Conservation (phyloP, 1,140 invertebrate genomes). For the Chironomus tepperi region DNA sequence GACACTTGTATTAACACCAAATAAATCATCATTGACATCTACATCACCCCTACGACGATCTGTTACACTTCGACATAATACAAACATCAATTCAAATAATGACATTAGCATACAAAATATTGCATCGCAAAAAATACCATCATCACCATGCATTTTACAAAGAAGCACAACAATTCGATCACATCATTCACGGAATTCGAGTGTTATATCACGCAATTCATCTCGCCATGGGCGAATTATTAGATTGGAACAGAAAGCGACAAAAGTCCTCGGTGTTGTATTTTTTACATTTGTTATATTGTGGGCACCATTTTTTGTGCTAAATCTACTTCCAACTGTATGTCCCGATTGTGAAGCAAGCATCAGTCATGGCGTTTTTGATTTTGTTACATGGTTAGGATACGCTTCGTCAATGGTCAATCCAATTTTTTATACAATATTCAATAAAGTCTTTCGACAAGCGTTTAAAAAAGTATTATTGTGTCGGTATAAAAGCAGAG, state of each 20-base stretch:
- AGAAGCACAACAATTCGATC: constrained; percentile 44
- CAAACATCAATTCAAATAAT: constrained; percentile 39
- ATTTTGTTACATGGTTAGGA: constrained; percentile 82
- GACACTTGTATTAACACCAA: constrained; percentile 39
- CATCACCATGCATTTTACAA: constrained; percentile 41
- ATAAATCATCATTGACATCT: constrained; percentile 36
- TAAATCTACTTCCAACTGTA: constrained; percentile 71
- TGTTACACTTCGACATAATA: constrained; percentile 47
- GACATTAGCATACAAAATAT: constrained; percentile 28
- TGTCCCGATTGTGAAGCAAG: constrained; percentile 66
- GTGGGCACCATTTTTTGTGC: constrained; percentile 88
- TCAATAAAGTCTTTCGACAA: constrained; percentile 86
- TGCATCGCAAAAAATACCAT: constrained; percentile 36
- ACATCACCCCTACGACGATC: constrained; percentile 45
- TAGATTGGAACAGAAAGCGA: constrained; percentile 81
- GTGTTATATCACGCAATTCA: constrained; percentile 67
- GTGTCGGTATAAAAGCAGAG: constrained; percentile 57
- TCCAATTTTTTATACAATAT: constrained; percentile 90
- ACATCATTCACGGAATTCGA: constrained; percentile 65
- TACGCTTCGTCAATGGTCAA: constrained; percentile 91
- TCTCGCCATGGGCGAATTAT: constrained; percentile 72
- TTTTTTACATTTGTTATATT: constrained; percentile 90
- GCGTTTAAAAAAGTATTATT: constrained; percentile 83
- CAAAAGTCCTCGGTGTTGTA: constrained; percentile 86
- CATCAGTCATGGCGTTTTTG: constrained; percentile 68